phyloP scores from a whole-genome alignment of 2,888 invertebrate genomes.

The Xestoiulus laeticollis region DNA sequence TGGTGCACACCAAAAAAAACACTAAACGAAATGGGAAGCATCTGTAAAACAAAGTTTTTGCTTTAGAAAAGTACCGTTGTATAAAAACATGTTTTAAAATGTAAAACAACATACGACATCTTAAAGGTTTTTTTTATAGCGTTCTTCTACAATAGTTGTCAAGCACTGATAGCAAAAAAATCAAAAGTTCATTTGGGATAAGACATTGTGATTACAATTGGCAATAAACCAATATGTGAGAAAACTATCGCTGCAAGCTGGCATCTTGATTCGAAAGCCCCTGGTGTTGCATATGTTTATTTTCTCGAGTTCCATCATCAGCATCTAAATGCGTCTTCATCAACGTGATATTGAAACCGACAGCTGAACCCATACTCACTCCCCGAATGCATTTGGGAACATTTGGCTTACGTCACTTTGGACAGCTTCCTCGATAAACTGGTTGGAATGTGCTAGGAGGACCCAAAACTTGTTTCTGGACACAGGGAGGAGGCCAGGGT shows the following conservation, averaged over 20 bases:
- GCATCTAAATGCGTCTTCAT: not conserved
- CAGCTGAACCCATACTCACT: not conserved
- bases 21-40: no score
- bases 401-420: not conserved
- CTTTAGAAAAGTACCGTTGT: no score
- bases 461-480: not conserved
- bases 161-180: no score
- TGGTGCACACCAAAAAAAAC: no score
- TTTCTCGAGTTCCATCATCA: not conserved
- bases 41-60: no score
- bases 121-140: no score
- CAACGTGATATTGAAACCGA: not conserved
- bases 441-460: not conserved
- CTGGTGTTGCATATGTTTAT: not conserved
- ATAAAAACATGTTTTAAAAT: no score
- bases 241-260: not conserved
- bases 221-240: no score
- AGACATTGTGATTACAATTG: no score
- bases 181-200: no score
- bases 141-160: no score
- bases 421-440: not conserved
- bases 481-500: not conserved
- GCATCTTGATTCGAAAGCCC: not conserved
- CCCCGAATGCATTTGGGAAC: not conserved
- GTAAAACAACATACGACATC: no score